These are phyloP conservation scores for Drosophila trapezifrons DNA, from an alignment of 1,140 invertebrate genomes.

Conservation along the genomic window DNA sequence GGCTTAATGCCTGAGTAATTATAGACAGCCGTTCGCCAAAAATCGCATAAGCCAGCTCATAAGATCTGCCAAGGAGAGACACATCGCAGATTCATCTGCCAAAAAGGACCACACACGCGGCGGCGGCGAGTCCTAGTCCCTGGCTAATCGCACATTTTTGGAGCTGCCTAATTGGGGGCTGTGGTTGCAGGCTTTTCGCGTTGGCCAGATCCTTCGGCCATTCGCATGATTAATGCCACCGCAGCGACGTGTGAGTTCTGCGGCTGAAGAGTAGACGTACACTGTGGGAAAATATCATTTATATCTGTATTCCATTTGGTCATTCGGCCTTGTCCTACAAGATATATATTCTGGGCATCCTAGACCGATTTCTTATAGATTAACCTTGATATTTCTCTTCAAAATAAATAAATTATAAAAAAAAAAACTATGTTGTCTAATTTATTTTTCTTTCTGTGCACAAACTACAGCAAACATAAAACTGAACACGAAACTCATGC, in stretches of 20 bases:
- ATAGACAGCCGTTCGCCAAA: constrained; percentile 59
- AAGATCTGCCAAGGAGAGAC: constrained; percentile 6
- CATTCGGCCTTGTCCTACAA: no score
- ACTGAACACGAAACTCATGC: constrained; percentile 74
- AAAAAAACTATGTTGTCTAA: background rate
- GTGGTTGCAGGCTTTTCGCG: constrained; percentile 22
- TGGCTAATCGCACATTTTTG: constrained; percentile 43
- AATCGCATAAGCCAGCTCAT: constrained; percentile 19
- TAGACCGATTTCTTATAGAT: no score
- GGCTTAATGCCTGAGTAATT: constrained; percentile 78
- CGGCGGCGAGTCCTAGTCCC: constrained; percentile 32
- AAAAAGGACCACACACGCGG: constrained; percentile 61
- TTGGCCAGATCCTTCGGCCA: constrained; percentile 28
- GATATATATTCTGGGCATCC: background rate
- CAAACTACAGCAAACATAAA: constrained; percentile 65
- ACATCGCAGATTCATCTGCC: constrained; percentile 11
- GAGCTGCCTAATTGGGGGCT: constrained; percentile 66
- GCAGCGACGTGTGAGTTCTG: constrained; percentile 76
- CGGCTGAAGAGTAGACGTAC: constrained; percentile 33
- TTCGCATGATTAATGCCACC: constrained; percentile 74
- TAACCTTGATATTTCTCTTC: no score
- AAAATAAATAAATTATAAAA: background rate
- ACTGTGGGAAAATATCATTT: constrained; percentile 3
- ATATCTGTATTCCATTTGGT: no score
- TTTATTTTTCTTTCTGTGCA: constrained; percentile 7